Percentiles rank a stretch among this genome's conserved stretches.
Evolutionary conservation across 2,888 invertebrate genomes (phyloP).

Genomic region (Xestia xanthographa): DNA sequence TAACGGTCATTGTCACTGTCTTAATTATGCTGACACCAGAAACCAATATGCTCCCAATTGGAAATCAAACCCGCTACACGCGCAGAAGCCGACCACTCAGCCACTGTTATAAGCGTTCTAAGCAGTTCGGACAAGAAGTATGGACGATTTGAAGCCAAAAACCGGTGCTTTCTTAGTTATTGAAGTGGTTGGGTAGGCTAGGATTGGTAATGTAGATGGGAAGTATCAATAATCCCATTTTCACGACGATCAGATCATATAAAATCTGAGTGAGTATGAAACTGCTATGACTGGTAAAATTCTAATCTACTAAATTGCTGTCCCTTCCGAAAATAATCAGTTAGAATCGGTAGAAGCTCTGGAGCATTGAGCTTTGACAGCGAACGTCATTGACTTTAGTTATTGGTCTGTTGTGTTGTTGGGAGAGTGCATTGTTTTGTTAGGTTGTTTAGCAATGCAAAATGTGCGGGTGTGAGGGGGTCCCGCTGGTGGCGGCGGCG

Average conservation of each 20-base stretch:
- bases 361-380: conserved; percentile 11
- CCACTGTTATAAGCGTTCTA: not conserved
- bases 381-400: conserved; percentile 23
- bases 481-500: conserved; percentile 37
- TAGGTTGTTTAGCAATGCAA: conserved; percentile 68
- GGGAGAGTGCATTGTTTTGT: conserved; percentile 55
- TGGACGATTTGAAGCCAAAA: not conserved
- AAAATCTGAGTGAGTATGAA: not conserved
- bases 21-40: not conserved
- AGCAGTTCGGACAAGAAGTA: not conserved
- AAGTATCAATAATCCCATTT: not conserved
- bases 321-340: not conserved
- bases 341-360: not conserved
- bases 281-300: not conserved
- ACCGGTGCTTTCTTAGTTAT: not conserved
- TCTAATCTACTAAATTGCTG: not conserved
- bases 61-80: not conserved
- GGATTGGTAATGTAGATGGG: not conserved
- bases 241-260: not conserved
- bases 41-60: not conserved
- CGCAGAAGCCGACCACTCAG: not conserved
- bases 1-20: not conserved
- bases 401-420: conserved; percentile 28
- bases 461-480: conserved; percentile 66
- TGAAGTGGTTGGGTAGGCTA: not conserved